Percentiles rank a stretch among this genome's conserved stretches.
These are phyloP conservation scores for Pristionchus japonicus DNA, from an alignment of 2,888 invertebrate species.

Conservation along the genomic window DNA sequence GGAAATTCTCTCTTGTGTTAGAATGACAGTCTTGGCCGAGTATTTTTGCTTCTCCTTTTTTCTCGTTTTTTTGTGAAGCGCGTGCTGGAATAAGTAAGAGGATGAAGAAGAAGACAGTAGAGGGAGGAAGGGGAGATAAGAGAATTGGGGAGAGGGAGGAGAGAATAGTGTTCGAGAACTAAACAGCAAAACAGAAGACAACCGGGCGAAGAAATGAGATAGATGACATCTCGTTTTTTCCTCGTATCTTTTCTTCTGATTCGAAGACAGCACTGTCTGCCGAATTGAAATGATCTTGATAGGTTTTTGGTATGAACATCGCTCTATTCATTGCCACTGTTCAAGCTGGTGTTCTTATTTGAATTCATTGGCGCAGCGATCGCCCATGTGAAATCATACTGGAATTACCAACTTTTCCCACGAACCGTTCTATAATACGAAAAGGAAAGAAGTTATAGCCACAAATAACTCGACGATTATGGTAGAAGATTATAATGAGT, in stretches of 20 bases:
- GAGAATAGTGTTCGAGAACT: constrained; percentile 11
- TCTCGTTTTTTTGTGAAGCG: not conserved
- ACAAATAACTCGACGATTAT: not conserved
- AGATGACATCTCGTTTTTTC: not conserved
- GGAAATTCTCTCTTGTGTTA: not conserved
- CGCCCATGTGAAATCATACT: no score
- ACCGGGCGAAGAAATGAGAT: not conserved
- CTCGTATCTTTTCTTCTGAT: not conserved
- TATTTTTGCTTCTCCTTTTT: not conserved
- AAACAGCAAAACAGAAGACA: constrained; percentile 22
- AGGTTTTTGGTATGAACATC: no score
- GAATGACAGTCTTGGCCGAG: not conserved
- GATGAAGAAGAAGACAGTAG: not conserved
- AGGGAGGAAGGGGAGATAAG: not conserved
- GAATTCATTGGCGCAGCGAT: no score
- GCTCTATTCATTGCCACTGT: no score
- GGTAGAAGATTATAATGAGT: not conserved
- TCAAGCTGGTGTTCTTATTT: no score
- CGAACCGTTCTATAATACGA: not conserved
- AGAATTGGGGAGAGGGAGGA: constrained; percentile 9
- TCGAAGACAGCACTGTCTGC: not conserved
- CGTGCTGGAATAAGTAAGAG: not conserved
- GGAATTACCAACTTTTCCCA: no score
- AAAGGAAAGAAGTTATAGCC: not conserved
- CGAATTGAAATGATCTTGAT: not conserved